Base-by-base conservation (phyloP, 2,888 invertebrate species). In the Odontocerum albicorne region DNA sequence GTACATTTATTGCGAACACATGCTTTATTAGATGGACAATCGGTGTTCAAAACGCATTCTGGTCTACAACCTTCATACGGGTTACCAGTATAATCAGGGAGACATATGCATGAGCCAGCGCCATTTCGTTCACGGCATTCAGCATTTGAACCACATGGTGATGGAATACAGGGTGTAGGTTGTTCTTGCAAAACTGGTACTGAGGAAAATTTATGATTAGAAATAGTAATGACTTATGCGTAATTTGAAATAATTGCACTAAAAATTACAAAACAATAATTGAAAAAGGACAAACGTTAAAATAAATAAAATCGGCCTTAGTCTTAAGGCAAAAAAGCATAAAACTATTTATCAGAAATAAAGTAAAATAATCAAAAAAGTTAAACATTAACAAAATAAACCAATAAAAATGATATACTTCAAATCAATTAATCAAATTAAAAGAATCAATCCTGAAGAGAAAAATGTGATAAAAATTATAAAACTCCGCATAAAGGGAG, bases 121-220 rank as follows among this genome's bases (percentile, higher is more conserved):
- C 79, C 79, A 57, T 80, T 77, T 54, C 72, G 72, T 64, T 85
- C 76, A 64, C 74, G 73, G 65, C 86, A 88, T 52, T 82, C 71
- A 1, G 89, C 83, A 68, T 89, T 87, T 31, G 85, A 76, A 33
- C 90, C 90, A 67, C 87, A 87, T 13, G 84, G 84, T n/a, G 82
- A 83, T 17, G 83, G 83, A 51, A 78, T 69, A 64, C 84, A 84
- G 38, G 82, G 82, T 65, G 85, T 66, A 51, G 64, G 77, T 74
- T 59, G 63, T 4, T 46, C 42, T 45, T 39, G 33, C 10, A 33
- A 39, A 1, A 47, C 38, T 21, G 38, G 40, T 39, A 64, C 60
- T 62, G n/a, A n/a, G n/a, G n/a, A 66, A 13, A n/a, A n/a, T n/a
- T n/a, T n/a, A n/a, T n/a, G 6, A n/a, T n/a, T n/a, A n/a, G n/a